Conservation (phyloP, 2,113 vertebrate genomes). For the Boulengeromyrus knoepffleri region DNA sequence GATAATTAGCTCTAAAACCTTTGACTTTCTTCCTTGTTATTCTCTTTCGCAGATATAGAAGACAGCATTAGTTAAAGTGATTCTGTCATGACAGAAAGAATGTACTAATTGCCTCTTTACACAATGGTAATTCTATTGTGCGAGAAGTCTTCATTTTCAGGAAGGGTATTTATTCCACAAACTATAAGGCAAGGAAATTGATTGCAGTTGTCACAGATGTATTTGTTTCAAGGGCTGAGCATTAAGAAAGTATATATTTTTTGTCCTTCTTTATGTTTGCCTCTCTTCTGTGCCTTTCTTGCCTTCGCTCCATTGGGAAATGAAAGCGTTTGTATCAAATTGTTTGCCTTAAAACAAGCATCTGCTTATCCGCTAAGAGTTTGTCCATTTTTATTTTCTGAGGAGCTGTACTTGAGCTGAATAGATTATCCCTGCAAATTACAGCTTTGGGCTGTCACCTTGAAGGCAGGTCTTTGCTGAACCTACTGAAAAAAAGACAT, state of each 20-base stretch:
- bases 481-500: background rate
- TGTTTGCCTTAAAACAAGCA: constrained; percentile 33
- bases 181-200: constrained; percentile 55
- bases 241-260: background rate
- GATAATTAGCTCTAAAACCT: constrained; percentile 14
- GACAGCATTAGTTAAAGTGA: constrained; percentile 38
- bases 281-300: constrained; percentile 5
- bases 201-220: constrained; percentile 61
- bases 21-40: constrained; percentile 27
- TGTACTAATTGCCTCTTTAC: constrained; percentile 56
- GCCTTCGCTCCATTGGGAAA: constrained; percentile 25
- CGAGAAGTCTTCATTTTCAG: constrained; percentile 52
- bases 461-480: constrained; percentile 35
- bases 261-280: background rate
- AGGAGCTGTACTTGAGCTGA: constrained; percentile 38
- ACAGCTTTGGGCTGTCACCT: constrained; percentile 43
- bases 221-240: constrained; percentile 33
- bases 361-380: constrained; percentile 33
- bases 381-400: constrained; percentile 41
- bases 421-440: constrained; percentile 47
- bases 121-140: constrained; percentile 61
- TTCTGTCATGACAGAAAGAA: constrained; percentile 46
- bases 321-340: constrained; percentile 25
- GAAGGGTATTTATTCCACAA: constrained; percentile 61
- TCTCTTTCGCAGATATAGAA: constrained; percentile 19